These are phyloP conservation scores for Acarapis woodi DNA, from an alignment of 1,140 invertebrate species.

Conservation along the genomic window DNA sequence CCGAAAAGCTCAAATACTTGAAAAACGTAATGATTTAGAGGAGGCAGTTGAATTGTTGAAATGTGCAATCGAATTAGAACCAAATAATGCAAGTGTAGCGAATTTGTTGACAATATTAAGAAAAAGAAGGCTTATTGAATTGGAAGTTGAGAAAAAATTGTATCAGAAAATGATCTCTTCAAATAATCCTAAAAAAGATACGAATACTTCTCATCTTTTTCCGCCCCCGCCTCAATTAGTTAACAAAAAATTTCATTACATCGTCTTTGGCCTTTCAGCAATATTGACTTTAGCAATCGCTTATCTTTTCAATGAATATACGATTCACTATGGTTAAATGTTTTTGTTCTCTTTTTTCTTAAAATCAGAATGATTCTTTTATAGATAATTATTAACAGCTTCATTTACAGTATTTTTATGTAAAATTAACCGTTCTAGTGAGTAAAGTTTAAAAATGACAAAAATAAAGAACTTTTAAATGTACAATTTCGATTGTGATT, in stretches of 20 bases:
- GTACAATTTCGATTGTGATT: too few relatives aligned
- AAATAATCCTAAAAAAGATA: background rate
- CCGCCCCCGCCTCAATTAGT: background rate
- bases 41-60: constrained; percentile 27
- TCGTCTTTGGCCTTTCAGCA: background rate
- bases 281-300: too few relatives aligned
- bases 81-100: constrained; percentile 13
- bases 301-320: too few relatives aligned
- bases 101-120: constrained; percentile 8
- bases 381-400: too few relatives aligned
- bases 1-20: constrained; percentile 46
- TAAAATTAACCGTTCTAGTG: too few relatives aligned
- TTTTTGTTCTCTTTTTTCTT: too few relatives aligned
- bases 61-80: constrained; percentile 22
- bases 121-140: constrained; percentile 6
- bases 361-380: too few relatives aligned
- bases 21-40: constrained; percentile 26
- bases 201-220: background rate
- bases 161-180: constrained; percentile 11
- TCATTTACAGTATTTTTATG: too few relatives aligned
- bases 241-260: background rate
- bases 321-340: too few relatives aligned
- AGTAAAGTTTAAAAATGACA: too few relatives aligned
- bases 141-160: constrained; percentile 16
- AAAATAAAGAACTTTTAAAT: too few relatives aligned